These are phyloP conservation scores for Sphyrna mokarran DNA, from an alignment of 2,113 vertebrate genomes.

Conservation along the genomic window DNA sequence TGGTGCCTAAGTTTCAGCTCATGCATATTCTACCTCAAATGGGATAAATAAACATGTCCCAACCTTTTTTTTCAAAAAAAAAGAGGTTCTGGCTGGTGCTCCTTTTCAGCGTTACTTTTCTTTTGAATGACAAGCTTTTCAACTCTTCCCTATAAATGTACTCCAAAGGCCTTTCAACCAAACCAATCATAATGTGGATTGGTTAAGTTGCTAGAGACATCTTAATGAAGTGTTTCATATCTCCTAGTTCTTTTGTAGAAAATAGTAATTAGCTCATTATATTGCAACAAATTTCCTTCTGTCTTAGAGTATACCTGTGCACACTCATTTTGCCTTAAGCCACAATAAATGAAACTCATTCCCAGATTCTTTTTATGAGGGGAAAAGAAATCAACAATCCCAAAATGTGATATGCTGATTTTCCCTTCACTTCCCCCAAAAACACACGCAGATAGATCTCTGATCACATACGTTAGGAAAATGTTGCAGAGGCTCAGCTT, in stretches of 20 bases:
- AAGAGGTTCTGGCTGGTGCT: too few relatives aligned
- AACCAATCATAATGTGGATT: neutral
- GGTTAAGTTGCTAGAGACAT: neutral
- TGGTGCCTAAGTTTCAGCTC: too few relatives aligned
- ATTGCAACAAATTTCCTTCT: neutral
- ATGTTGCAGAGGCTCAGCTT: neutral
- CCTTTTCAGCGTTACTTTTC: neutral
- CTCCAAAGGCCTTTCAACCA: neutral
- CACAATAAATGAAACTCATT: neutral
- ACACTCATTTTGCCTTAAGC: neutral
- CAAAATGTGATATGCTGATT: neutral
- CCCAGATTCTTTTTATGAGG: neutral
- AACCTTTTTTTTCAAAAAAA: neutral
- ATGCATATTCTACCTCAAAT: too few relatives aligned
- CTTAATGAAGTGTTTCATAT: neutral
- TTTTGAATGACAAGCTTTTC: neutral
- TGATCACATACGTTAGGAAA: neutral
- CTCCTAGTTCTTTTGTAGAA: neutral
- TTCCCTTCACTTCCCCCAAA: neutral
- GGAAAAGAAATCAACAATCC: neutral
- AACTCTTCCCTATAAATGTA: neutral
- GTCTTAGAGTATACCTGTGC: neutral
- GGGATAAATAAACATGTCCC: neutral
- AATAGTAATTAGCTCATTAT: neutral
- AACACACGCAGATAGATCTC: too few relatives aligned